Evolutionary conservation across 1,140 invertebrate genomes (phyloP), one percentile per base, ranked within the genome.

Genomic region (Caerostris extrusa): DNA sequence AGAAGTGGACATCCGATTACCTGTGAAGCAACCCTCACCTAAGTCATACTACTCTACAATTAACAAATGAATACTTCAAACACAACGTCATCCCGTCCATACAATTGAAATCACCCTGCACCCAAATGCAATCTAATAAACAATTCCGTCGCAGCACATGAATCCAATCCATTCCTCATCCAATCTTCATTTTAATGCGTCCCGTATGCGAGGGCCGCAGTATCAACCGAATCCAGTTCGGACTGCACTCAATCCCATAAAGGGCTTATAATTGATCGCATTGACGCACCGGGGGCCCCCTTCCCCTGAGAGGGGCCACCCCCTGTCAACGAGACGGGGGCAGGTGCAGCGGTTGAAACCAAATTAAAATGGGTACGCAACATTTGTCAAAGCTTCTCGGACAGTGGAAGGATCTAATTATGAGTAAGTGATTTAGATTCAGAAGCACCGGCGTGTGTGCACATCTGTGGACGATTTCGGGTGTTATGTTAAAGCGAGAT

Each of bases 281-380:
- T 17, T 57, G 82, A 83, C 82, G 55, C 82, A 58, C n/a, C 55
- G 55, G n/a, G 2, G 69, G 7, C 55, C 55, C 82, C 53, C n/a
- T n/a, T n/a, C n/a, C n/a, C 34, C 34, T 34, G 34, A 34, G 34
- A 34, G 12, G 17, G 61, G 14, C 0, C 14, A 14, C 19, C 71
- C 71, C 4, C 71, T 77, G 34, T 77, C 71, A 77, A 77, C 34
- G 34, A 14, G 71, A 12, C 71, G 8, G 71, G 10, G 8, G 5
- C 50, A 34, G 67, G 19, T 8, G 3, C n/a, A 3, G 7, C 8
- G 34, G 1, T n/a, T 14, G 55, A 58, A 83, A 83, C 56, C 55
- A 19, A 83, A 58, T 83, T 83, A 83, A 83, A 83, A 83, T 56
- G 82, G 55, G 55, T 83, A 19, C 4, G 82, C 14, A 83, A 58